Conservation (phyloP, 2,888 invertebrate species). For the Tiphia femorata region DNA sequence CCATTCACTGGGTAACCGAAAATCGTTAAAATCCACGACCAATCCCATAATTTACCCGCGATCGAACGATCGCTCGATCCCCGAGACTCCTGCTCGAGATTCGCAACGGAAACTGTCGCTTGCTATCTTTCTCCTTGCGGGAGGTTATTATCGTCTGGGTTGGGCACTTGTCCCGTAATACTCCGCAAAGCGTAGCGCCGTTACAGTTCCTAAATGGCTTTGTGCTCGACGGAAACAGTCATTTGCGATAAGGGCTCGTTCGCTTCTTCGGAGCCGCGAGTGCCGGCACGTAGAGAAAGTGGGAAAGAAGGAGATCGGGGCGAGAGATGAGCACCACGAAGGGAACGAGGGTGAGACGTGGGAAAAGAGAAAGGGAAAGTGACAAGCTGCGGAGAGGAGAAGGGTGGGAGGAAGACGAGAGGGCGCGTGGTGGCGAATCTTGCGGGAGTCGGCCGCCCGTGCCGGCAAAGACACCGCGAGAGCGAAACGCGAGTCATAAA, state of each 20-base stretch:
- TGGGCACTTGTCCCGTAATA: conserved; percentile 50
- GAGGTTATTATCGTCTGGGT: conserved; percentile 45
- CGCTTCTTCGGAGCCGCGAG: conserved; percentile 42
- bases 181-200: conserved; percentile 50
- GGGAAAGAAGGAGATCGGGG: conserved; percentile 8
- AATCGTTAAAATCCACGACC: too few relatives aligned
- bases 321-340: conserved; percentile 9
- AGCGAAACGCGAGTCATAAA: conserved; percentile 4
- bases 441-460: too few relatives aligned
- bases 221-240: conserved; percentile 64
- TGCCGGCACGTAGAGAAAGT: conserved; percentile 9
- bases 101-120: too few relatives aligned
- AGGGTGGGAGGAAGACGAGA: conserved; percentile 5
- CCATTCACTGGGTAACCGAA: too few relatives aligned
- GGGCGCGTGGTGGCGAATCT: too few relatives aligned
- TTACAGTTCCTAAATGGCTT: conserved; percentile 62
- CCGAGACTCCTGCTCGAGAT: too few relatives aligned
- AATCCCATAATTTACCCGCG: too few relatives aligned
- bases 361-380: not conserved
- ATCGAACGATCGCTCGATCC: too few relatives aligned
- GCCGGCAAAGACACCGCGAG: too few relatives aligned
- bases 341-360: not conserved
- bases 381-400: conserved; percentile 5
- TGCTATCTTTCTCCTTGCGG: conserved; percentile 1
- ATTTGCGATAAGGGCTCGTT: conserved; percentile 65